Evolutionary conservation across 64 coral and sea anemone species (phyloP).

Genomic region (Pachyseris speciosa): DNA sequence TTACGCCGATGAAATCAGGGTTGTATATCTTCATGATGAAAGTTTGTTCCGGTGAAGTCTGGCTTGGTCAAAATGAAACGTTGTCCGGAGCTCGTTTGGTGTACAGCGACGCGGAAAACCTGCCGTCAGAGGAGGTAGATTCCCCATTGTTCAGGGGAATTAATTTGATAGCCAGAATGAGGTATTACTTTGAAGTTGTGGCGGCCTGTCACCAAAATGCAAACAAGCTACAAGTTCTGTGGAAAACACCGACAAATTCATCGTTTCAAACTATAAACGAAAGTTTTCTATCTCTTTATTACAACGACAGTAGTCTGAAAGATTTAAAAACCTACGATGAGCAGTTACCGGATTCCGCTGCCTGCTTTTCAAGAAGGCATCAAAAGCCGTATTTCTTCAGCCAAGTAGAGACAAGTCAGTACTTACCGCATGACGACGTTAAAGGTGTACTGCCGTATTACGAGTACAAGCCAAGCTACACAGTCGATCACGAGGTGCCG

Average conservation of each 20-base stretch:
- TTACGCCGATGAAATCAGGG: constrained; percentile 9
- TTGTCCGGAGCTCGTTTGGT: background rate
- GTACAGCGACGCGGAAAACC: background rate
- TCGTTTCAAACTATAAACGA: background rate
- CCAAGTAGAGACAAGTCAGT: background rate
- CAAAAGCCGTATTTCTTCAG: background rate
- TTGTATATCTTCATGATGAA: constrained; percentile 3
- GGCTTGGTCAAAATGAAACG: background rate
- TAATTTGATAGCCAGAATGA: background rate
- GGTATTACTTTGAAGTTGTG: constrained; percentile 45
- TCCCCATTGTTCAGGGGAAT: background rate
- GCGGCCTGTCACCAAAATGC: background rate
- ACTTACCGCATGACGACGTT: background rate
- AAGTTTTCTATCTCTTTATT: background rate
- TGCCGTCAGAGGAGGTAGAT: background rate
- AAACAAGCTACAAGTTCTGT: constrained; percentile 26
- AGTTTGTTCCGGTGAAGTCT: background rate
- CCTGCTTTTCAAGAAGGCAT: background rate
- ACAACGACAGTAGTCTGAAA: background rate
- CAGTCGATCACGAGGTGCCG: background rate
- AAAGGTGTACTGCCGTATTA: constrained; percentile 33
- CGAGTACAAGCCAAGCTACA: constrained; percentile 56
- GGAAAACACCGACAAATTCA: constrained; percentile 19
- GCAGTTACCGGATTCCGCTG: background rate
- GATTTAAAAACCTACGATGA: background rate